Conservation (phyloP, 1,140 invertebrate genomes). For the Zelostemma sp. region DNA sequence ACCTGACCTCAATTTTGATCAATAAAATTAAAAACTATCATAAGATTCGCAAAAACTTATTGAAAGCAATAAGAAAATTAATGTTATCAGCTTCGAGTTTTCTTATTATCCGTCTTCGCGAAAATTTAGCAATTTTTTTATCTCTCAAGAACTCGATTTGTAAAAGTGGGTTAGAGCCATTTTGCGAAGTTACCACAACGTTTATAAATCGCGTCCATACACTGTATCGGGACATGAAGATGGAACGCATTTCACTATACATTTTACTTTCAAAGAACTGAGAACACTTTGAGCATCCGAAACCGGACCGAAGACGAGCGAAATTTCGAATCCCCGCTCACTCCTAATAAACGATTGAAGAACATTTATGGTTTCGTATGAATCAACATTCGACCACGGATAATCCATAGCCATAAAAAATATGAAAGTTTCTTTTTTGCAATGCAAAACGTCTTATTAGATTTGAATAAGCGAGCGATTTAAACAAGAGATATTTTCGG, state of each 20-base stretch:
- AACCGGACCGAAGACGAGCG: not conserved
- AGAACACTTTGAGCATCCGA: not conserved
- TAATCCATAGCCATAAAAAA: not conserved
- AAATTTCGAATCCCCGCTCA: constrained; percentile 1
- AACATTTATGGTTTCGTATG: constrained; percentile 3
- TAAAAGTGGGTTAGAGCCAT: not conserved
- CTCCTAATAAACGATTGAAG: not conserved
- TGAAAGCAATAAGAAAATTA: not conserved
- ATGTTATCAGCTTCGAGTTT: not conserved
- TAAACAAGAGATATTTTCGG: not conserved
- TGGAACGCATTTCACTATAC: not conserved
- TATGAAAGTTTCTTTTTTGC: not conserved
- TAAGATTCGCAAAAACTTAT: too few relatives aligned
- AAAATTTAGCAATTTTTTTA: not conserved
- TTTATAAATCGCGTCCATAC: constrained; percentile 1
- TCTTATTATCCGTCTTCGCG: too few relatives aligned
- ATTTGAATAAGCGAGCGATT: not conserved
- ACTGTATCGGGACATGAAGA: not conserved
- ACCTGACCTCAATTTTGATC: too few relatives aligned
- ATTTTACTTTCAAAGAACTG: constrained; percentile 1
- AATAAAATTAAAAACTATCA: too few relatives aligned
- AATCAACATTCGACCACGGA: not conserved
- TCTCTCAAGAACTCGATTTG: not conserved
- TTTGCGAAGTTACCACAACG: not conserved
- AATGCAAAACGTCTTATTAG: constrained; percentile 1